phyloP scores from a whole-genome alignment of 2,113 vertebrate species.

The Myxocyprinus asiaticus region DNA sequence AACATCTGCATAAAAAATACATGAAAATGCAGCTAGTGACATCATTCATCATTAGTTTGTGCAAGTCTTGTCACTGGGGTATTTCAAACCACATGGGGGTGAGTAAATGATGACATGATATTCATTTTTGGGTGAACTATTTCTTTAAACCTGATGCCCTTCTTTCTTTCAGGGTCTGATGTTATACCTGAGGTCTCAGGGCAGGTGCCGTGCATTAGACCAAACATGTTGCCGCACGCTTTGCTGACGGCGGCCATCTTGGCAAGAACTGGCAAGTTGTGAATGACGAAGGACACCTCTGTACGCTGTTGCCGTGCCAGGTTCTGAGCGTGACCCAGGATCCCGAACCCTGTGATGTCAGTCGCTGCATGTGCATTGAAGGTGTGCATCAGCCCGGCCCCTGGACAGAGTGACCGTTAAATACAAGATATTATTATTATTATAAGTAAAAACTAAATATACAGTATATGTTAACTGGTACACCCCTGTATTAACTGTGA shows the following conservation, averaged over 20 bases:
- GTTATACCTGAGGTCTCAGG: slow-evolving; percentile 94
- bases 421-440: too few species aligned
- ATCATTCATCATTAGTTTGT: too few species aligned
- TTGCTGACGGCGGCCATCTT: slow-evolving; percentile 99
- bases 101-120: too few species aligned
- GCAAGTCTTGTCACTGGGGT: too few species aligned
- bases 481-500: too few species aligned
- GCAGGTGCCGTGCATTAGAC: slow-evolving; percentile 98
- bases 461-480: too few species aligned
- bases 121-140: too few species aligned
- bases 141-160: too few species aligned
- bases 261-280: slow-evolving; percentile 95
- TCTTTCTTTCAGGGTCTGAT: background rate
- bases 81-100: too few species aligned
- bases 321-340: slow-evolving; percentile 95
- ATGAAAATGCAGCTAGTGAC: too few species aligned
- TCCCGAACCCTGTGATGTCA: slow-evolving; percentile 97
- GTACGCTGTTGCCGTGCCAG: slow-evolving; percentile 94
- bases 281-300: slow-evolving; percentile 97
- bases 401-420: slow-evolving; percentile 68
- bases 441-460: too few species aligned
- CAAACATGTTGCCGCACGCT: slow-evolving; percentile 98
- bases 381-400: slow-evolving; percentile 98
- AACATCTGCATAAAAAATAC: too few species aligned
- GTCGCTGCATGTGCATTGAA: slow-evolving; percentile 98